These are phyloP conservation scores for Crotalus helleri DNA, from an alignment of 2,113 vertebrate species.

Conservation along the genomic window DNA sequence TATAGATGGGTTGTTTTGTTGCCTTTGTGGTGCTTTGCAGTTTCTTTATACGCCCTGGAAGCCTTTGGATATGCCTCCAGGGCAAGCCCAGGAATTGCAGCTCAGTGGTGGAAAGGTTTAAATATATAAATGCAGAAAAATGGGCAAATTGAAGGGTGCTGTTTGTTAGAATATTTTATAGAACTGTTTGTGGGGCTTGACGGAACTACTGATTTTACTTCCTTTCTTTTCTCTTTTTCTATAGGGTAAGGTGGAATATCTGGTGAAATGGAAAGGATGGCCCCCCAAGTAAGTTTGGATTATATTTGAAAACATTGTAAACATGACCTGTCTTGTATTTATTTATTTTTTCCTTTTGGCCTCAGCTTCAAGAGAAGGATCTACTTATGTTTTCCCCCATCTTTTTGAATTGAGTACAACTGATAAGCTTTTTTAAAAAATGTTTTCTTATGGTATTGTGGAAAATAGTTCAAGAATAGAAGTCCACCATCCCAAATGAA, in stretches of 20 bases:
- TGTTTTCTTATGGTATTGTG: constrained; percentile 1
- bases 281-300: constrained; percentile 88
- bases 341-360: not conserved
- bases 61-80: not conserved
- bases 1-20: not conserved
- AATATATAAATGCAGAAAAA: not conserved
- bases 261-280: constrained; percentile 99
- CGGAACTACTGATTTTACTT: constrained; percentile 22
- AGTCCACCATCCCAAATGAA: not conserved
- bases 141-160: not conserved
- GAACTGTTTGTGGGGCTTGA: not conserved
- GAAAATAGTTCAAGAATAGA: not conserved
- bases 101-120: not conserved
- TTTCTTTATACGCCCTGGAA: not conserved
- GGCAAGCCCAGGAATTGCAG: not conserved
- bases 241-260: constrained; percentile 96
- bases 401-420: not conserved
- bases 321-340: constrained; percentile 18
- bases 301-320: constrained; percentile 10
- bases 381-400: not conserved
- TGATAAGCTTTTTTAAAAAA: not conserved
- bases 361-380: not conserved
- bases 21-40: not conserved
- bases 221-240: constrained; percentile 43
- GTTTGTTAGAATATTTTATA: not conserved